Conservation (phyloP, 30 jellyfish, hydroid and myxozoan species). For the Chironex yamaguchii region DNA sequence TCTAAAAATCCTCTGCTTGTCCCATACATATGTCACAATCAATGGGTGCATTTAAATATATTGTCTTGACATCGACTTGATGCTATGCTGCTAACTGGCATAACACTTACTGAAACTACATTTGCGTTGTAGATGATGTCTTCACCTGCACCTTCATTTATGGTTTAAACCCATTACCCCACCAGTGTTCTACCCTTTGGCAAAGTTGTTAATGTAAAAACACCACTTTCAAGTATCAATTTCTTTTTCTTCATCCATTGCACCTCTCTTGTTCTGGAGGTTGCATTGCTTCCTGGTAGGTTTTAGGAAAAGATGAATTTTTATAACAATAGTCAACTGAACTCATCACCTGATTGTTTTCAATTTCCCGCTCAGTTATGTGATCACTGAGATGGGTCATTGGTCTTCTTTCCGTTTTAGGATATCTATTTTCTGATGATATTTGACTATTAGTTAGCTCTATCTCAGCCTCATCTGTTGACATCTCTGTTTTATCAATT, state of each 20-base stretch:
- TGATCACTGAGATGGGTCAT: slow-evolving; percentile 21
- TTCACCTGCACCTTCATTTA: slow-evolving; percentile 19
- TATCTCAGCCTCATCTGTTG: slow-evolving; percentile 17
- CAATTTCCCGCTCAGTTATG: slow-evolving; percentile 29
- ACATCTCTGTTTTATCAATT: neutral
- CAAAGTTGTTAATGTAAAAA: neutral
- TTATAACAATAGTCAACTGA: slow-evolving; percentile 12
- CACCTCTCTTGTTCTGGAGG: slow-evolving; percentile 33
- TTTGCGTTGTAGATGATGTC: slow-evolving; percentile 19
- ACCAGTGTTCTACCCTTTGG: slow-evolving; percentile 41
- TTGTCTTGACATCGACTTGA: slow-evolving; percentile 52
- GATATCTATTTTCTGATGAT: slow-evolving; percentile 31
- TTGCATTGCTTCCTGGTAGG: slow-evolving; percentile 21
- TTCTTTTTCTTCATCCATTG: slow-evolving; percentile 41
- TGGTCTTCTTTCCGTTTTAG: slow-evolving; percentile 22
- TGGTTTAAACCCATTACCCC: slow-evolving; percentile 48
- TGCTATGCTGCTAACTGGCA: slow-evolving; percentile 14
- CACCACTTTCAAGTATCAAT: neutral
- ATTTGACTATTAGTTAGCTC: slow-evolving; percentile 20
- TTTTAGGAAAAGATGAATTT: neutral
- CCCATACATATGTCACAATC: slow-evolving; percentile 18
- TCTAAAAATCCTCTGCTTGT: slow-evolving; percentile 7
- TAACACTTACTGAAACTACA: slow-evolving; percentile 27
- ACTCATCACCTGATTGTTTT: neutral
- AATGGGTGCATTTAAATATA: slow-evolving; percentile 8